Evolutionary conservation across 2,113 vertebrate genomes (phyloP).

Genomic region (Antennarius striatus): DNA sequence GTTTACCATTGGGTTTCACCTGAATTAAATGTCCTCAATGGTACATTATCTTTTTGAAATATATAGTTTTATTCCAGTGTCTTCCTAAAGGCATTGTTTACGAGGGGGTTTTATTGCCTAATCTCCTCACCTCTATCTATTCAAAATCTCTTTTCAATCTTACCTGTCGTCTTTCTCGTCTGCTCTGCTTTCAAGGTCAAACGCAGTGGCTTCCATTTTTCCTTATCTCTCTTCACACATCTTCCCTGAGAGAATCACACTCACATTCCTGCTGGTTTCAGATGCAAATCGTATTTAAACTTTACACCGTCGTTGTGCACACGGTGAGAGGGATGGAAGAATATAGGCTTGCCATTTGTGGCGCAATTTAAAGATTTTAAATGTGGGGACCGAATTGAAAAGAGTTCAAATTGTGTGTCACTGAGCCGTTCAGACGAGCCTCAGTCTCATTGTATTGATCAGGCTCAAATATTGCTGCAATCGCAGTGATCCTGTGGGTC

Average conservation of each 20-base stretch:
- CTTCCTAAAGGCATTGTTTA: slow-evolving; percentile 33
- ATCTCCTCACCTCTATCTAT: slow-evolving; percentile 52
- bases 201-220: slow-evolving; percentile 16
- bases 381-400: slow-evolving; percentile 18
- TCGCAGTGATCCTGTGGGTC: slow-evolving; percentile 29
- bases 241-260: slow-evolving; percentile 23
- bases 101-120: slow-evolving; percentile 13
- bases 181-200: slow-evolving; percentile 60
- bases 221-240: slow-evolving; percentile 18
- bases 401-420: neutral
- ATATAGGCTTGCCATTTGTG: slow-evolving; percentile 39
- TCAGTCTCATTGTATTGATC: slow-evolving; percentile 15
- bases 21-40: neutral
- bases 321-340: slow-evolving; percentile 14
- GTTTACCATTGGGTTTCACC: neutral
- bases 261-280: slow-evolving; percentile 48
- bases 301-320: slow-evolving; percentile 50
- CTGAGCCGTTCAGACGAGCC: slow-evolving; percentile 21
- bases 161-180: slow-evolving; percentile 29
- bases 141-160: slow-evolving; percentile 25
- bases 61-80: neutral
- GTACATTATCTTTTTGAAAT: neutral
- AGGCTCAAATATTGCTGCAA: slow-evolving; percentile 17
- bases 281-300: slow-evolving; percentile 72
- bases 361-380: slow-evolving; percentile 56